Conservation (phyloP, 2,888 invertebrate species). For the Tholera decimalis region DNA sequence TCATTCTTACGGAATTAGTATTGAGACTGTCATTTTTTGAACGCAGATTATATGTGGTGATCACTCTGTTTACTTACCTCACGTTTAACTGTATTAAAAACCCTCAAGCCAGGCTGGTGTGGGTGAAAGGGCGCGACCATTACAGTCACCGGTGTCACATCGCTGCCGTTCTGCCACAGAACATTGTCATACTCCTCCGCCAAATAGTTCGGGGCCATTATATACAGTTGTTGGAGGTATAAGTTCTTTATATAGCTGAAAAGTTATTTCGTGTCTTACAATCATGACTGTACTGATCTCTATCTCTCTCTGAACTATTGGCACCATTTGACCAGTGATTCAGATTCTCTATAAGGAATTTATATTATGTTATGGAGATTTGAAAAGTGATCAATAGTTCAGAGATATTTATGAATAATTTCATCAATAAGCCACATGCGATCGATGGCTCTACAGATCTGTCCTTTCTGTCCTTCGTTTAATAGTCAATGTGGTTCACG, state of each 20-base stretch:
- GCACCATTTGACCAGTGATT: no score
- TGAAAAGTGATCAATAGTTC: no score
- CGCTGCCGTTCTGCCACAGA: conserved; percentile 93
- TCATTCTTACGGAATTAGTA: background rate
- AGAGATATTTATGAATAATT: no score
- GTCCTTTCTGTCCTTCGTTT: no score
- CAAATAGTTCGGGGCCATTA: conserved; percentile 96
- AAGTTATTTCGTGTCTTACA: background rate
- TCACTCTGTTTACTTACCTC: conserved; percentile 85
- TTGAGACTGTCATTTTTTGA: background rate
- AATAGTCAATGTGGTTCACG: no score
- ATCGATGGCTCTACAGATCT: no score
- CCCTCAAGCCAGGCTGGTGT: conserved; percentile 93
- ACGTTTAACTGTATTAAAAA: conserved; percentile 92
- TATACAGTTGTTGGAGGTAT: conserved; percentile 95
- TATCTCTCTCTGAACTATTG: no score
- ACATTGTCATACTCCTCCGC: conserved; percentile 93
- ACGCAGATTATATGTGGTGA: background rate
- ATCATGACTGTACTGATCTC: no score
- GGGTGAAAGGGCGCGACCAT: conserved; percentile 93
- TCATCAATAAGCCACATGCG: no score
- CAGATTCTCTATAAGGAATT: no score
- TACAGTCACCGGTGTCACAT: conserved; percentile 92
- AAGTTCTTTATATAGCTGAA: conserved; percentile 93
- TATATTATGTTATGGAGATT: no score